phyloP scores from a whole-genome alignment of 2,797 vertebrate genomes.

The Takifugu rubripes region DNA sequence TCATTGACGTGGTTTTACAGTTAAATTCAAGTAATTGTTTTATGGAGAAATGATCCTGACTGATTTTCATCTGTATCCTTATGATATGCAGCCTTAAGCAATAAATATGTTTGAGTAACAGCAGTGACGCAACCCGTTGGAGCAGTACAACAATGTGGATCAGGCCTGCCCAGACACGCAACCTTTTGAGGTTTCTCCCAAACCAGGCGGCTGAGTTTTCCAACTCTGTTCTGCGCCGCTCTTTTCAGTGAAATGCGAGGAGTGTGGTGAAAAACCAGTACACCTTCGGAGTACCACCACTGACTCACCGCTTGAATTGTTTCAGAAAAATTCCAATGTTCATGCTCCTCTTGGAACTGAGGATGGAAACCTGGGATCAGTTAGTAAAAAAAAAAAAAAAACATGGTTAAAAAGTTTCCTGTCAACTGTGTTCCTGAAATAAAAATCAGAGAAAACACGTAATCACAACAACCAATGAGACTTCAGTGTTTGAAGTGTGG shows the following conservation, averaged over 20 bases:
- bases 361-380: constrained; percentile 71
- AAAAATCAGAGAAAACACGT: too few relatives aligned
- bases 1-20: background rate
- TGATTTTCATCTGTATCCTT: background rate
- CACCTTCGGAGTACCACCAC: constrained; percentile 17
- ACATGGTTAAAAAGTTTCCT: constrained; percentile 37
- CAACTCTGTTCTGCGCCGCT: constrained; percentile 14
- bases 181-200: background rate
- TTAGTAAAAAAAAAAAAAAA: constrained; percentile 30
- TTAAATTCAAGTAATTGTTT: background rate
- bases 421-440: background rate
- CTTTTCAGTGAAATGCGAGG: background rate
- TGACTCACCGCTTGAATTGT: constrained; percentile 83
- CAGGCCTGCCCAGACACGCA: constrained; percentile 50
- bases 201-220: constrained; percentile 12
- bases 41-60: background rate
- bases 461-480: background rate
- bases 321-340: constrained; percentile 85
- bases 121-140: constrained; percentile 33
- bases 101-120: constrained; percentile 11
- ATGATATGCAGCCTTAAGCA: constrained; percentile 10
- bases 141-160: constrained; percentile 20
- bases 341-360: constrained; percentile 81
- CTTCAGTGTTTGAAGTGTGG: constrained; percentile 13
- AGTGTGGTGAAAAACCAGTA: constrained; percentile 24